A percentile compares a stretch with the other conserved stretches of the same genome.
Conservation (phyloP, 2,797 vertebrate genomes). For the Lepus townsendii region DNA sequence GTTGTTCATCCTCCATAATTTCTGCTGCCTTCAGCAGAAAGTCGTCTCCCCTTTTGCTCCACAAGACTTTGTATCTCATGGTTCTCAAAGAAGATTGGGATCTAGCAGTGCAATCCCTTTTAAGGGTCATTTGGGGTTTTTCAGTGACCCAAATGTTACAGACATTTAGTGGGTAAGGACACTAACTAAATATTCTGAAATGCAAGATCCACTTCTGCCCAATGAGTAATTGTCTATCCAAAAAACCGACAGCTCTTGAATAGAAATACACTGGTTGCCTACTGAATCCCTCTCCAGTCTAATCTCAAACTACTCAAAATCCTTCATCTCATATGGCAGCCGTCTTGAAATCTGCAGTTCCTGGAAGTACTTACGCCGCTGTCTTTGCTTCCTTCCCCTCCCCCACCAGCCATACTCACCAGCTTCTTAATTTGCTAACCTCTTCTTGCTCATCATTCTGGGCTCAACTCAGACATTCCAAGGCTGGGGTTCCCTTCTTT, state of each 20-base stretch:
- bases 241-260: background rate
- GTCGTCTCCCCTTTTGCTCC: background rate
- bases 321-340: background rate
- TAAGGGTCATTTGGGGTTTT: background rate
- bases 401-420: background rate
- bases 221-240: background rate
- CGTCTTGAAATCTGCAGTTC: background rate
- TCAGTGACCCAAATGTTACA: background rate
- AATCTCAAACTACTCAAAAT: background rate
- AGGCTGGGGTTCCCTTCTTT: background rate
- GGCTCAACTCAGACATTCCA: background rate
- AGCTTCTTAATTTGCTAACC: slow-evolving; percentile 13
- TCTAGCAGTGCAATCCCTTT: background rate
- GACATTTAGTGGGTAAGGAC: background rate
- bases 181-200: background rate
- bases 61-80: background rate
- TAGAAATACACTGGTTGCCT: background rate
- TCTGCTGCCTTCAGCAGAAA: background rate
- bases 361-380: background rate
- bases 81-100: background rate
- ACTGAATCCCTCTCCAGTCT: background rate
- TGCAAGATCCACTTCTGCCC: background rate
- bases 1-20: background rate
- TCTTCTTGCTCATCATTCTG: background rate
- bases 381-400: background rate